Evolutionary conservation across 2,888 invertebrate species (phyloP).

Genomic region (Dioctria rufipes): DNA sequence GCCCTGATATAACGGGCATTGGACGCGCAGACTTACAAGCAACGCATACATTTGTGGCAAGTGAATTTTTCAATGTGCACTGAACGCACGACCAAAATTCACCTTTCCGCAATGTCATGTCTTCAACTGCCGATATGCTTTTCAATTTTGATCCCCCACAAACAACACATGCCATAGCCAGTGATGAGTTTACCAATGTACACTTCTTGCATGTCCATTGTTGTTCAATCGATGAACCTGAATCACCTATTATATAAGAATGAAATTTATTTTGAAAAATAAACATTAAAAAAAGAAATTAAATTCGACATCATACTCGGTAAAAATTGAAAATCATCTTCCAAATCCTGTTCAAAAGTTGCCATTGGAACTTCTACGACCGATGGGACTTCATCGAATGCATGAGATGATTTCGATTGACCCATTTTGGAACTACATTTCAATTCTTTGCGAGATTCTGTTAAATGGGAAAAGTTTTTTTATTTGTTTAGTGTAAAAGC

Average conservation of each 20-base stretch:
- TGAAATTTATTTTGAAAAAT: slow-evolving; percentile 13
- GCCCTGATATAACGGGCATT: slow-evolving; percentile 68
- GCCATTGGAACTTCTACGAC: slow-evolving; percentile 76
- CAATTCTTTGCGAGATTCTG: slow-evolving; percentile 62
- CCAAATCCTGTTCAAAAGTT: slow-evolving; percentile 79
- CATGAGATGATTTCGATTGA: slow-evolving; percentile 62
- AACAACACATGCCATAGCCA: slow-evolving; percentile 83
- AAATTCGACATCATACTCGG: slow-evolving; percentile 70
- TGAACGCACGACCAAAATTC: slow-evolving; percentile 86
- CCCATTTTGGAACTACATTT: slow-evolving; percentile 63
- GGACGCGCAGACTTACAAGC: slow-evolving; percentile 81
- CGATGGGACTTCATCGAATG: slow-evolving; percentile 65
- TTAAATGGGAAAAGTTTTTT: slow-evolving; percentile 1
- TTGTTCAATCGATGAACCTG: slow-evolving; percentile 62
- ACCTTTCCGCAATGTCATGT: slow-evolving; percentile 80
- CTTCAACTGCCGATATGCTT: slow-evolving; percentile 77
- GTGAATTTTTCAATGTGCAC: slow-evolving; percentile 86
- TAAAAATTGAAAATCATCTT: slow-evolving; percentile 79
- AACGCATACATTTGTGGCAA: slow-evolving; percentile 78
- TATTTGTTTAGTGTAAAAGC: not conserved
- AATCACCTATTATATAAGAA: slow-evolving; percentile 22
- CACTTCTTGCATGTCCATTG: slow-evolving; percentile 91
- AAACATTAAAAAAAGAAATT: not conserved
- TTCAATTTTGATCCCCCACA: slow-evolving; percentile 89
- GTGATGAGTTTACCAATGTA: slow-evolving; percentile 84